Evolutionary conservation across 2,797 vertebrate genomes (phyloP).

Genomic region (Onychomys leucogaster): DNA sequence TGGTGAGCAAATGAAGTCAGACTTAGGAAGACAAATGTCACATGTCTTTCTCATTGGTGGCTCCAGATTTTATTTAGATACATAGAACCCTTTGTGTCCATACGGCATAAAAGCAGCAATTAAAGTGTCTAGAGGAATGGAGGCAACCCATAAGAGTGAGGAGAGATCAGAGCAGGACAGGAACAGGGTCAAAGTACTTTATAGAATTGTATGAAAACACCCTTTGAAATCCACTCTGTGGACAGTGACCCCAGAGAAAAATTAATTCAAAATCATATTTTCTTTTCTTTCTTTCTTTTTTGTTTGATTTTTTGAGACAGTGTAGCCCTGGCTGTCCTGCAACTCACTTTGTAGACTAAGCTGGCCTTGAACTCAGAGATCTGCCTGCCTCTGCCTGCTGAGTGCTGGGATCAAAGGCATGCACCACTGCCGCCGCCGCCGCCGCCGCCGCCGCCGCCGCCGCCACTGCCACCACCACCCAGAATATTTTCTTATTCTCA

Average conservation of each 20-base stretch:
- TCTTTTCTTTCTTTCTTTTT: not conserved
- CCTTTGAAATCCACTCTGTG: not conserved
- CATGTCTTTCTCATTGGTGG: not conserved
- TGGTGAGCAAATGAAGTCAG: not conserved
- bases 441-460: too few species aligned
- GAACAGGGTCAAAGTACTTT: not conserved
- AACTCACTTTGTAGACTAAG: too few species aligned
- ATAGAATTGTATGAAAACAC: not conserved
- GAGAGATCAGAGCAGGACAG: not conserved
- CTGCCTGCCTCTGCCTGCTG: not conserved
- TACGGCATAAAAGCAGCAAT: not conserved
- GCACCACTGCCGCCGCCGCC: too few species aligned
- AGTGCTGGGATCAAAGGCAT: not conserved
- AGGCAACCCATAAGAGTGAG: not conserved
- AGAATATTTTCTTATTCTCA: not conserved
- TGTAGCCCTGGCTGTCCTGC: not conserved
- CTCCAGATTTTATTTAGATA: not conserved
- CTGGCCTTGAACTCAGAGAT: not conserved
- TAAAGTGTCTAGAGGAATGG: not conserved
- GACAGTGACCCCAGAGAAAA: not conserved
- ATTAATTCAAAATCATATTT: not conserved
- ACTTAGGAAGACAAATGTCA: not conserved
- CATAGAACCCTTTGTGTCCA: not conserved
- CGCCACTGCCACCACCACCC: too few species aligned
- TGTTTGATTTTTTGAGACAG: too few species aligned